phyloP scores from a whole-genome alignment of 2,113 vertebrate genomes.

The Corapipo altera region DNA sequence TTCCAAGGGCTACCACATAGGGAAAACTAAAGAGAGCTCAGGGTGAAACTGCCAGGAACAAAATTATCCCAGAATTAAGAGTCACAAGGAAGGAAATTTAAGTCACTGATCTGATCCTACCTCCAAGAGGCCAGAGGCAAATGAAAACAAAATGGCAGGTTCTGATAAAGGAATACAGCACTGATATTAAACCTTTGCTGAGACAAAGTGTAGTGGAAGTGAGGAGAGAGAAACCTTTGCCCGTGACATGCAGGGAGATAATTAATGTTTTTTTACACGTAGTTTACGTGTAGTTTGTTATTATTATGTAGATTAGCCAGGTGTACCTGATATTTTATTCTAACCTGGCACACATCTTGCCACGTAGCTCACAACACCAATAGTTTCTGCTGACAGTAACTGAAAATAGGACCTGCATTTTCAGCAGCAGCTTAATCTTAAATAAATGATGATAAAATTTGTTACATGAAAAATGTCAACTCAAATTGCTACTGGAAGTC shows the following conservation, averaged over 20 bases:
- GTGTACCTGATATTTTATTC: background rate
- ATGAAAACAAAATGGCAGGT: background rate
- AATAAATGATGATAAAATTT: background rate
- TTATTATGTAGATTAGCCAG: background rate
- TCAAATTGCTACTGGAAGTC: conserved; percentile 8
- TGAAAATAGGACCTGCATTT: background rate
- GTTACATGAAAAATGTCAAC: conserved; percentile 15
- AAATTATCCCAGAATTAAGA: background rate
- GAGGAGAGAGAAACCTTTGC: background rate
- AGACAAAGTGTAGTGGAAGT: background rate
- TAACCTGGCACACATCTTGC: background rate
- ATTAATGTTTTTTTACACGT: background rate
- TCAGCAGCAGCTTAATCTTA: background rate
- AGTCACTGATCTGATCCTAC: background rate
- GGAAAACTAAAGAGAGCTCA: background rate
- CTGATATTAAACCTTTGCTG: background rate
- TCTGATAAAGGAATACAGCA: background rate
- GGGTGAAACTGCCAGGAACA: background rate
- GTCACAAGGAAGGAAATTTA: background rate
- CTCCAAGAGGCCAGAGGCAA: background rate
- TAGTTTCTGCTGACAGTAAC: background rate
- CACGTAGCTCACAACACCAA: background rate
- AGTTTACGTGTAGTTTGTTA: background rate
- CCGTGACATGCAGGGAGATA: background rate
- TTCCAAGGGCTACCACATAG: background rate